phyloP scores from a whole-genome alignment of 2,888 invertebrate genomes.

The Pemphredon lugubris region DNA sequence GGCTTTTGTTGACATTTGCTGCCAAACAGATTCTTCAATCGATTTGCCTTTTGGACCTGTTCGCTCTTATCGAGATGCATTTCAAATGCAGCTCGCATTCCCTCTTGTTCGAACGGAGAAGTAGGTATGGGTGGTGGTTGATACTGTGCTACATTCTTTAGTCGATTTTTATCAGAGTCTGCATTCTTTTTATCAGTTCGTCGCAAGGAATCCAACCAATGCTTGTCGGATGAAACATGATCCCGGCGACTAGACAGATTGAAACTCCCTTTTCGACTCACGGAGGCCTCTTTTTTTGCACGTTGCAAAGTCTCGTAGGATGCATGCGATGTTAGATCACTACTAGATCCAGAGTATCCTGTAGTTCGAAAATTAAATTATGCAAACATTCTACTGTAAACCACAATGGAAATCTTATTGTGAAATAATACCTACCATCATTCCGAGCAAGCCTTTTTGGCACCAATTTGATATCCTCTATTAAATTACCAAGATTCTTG shows the following conservation, averaged over 20 bases:
- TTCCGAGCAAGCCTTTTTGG: constrained; percentile 66
- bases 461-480: constrained; percentile 51
- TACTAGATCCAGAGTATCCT: constrained; percentile 74
- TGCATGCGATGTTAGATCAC: constrained; percentile 69
- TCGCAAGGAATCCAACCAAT: constrained; percentile 83
- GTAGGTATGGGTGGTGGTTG: constrained; percentile 81
- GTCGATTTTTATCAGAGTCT: constrained; percentile 66
- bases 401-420: too few species aligned
- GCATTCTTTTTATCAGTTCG: constrained; percentile 81
- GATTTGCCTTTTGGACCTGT: constrained; percentile 81
- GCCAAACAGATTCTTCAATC: constrained; percentile 80
- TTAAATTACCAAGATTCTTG: constrained; percentile 57
- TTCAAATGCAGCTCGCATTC: constrained; percentile 83
- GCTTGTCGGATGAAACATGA: constrained; percentile 79
- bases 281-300: constrained; percentile 66
- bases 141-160: constrained; percentile 84
- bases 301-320: constrained; percentile 71
- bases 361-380: constrained; percentile 9
- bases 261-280: constrained; percentile 76
- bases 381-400: neutral
- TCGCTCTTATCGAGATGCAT: constrained; percentile 82
- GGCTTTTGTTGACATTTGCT: constrained; percentile 75
- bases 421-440: constrained; percentile 64
- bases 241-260: constrained; percentile 71
- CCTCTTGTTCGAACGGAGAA: constrained; percentile 75